These are phyloP conservation scores for Zaprionus nigranus DNA, from an alignment of 1,140 invertebrate species.

Conservation along the genomic window DNA sequence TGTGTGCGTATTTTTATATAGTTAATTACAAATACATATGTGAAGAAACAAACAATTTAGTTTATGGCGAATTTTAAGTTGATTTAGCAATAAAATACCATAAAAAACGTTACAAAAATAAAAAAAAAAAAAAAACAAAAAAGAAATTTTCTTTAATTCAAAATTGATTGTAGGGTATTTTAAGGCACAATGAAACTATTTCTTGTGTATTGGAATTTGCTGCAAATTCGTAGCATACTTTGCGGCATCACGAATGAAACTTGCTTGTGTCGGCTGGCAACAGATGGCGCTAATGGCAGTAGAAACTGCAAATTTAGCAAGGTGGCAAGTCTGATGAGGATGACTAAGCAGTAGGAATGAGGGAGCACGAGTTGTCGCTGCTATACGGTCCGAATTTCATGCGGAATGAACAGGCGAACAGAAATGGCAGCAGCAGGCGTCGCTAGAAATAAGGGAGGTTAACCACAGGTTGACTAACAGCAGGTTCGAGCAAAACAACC, in stretches of 20 bases:
- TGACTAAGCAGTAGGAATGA: too few relatives aligned
- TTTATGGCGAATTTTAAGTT: conserved; percentile 75
- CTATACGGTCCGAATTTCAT: too few relatives aligned
- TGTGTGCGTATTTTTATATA: conserved; percentile 79
- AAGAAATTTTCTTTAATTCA: background rate
- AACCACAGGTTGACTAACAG: background rate
- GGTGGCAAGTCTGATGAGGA: too few relatives aligned
- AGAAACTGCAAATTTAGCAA: too few relatives aligned
- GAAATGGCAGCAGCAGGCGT: background rate
- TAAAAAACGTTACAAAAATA: conserved; percentile 73
- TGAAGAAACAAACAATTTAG: conserved; percentile 69
- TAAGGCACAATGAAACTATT: background rate
- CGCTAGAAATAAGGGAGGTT: background rate
- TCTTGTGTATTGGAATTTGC: background rate
- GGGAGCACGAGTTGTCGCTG: too few relatives aligned
- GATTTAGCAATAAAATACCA: conserved; percentile 56
- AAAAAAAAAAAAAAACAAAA: conserved; percentile 46
- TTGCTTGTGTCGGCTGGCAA: background rate
- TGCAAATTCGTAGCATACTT: background rate
- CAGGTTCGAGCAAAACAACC: background rate
- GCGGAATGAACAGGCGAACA: background rate
- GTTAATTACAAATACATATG: conserved; percentile 60
- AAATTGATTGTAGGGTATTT: background rate
- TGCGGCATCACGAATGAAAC: background rate
- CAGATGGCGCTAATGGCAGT: background rate